A percentile compares a stretch with the other conserved stretches of the same genome.
Conservation (phyloP, 2,113 vertebrate species). For the Grammomys surdaster region DNA sequence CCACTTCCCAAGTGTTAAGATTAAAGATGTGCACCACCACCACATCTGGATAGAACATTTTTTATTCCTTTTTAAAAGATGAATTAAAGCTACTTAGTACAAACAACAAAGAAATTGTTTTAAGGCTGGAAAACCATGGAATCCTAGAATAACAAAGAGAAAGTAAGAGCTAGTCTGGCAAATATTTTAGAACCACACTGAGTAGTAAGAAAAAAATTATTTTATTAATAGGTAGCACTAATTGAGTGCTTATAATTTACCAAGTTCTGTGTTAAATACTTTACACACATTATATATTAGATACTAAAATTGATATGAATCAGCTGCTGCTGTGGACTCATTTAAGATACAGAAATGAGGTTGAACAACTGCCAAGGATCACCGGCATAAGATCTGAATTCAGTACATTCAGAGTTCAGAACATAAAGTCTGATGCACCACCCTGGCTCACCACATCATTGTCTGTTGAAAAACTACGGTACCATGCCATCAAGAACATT, state of each 20-base stretch:
- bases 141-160: neutral
- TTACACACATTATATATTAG: neutral
- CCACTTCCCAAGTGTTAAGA: too few species aligned
- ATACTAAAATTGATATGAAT: neutral
- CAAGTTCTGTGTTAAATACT: neutral
- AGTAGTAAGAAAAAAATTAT: neutral
- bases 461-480: neutral
- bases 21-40: neutral
- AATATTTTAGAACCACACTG: neutral
- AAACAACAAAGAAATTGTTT: neutral
- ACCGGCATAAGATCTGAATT: neutral
- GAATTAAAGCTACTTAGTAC: neutral
- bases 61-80: neutral
- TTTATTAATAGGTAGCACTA: constrained; percentile 7
- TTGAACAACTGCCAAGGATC: too few species aligned
- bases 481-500: rapidly evolving
- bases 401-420: neutral
- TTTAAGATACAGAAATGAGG: neutral
- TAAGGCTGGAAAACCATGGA: neutral
- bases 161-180: neutral
- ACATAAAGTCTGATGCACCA: neutral
- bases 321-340: neutral
- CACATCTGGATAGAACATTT: neutral
- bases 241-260: neutral
- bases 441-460: neutral